Percentiles rank a stretch among this genome's conserved stretches.
These are phyloP conservation scores for Myotis findleyi DNA, from an alignment of 2,797 vertebrate genomes.

Conservation along the genomic window DNA sequence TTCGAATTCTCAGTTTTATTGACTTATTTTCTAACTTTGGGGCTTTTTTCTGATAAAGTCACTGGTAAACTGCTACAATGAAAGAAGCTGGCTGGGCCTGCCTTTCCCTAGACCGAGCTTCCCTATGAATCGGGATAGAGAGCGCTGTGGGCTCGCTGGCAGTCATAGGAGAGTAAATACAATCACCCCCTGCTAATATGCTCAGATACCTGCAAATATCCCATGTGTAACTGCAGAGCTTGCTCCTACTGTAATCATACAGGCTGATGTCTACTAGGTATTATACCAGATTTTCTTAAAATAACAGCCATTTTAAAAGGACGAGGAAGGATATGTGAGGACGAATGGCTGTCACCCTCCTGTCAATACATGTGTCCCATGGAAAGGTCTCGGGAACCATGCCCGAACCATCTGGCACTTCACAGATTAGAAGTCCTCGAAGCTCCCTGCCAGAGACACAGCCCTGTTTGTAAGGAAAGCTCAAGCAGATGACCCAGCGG, in stretches of 20 bases:
- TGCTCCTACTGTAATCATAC: conserved; percentile 32
- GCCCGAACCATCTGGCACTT: not conserved
- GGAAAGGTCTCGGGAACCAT: not conserved
- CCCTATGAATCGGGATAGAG: conserved; percentile 23
- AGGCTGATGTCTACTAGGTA: not conserved
- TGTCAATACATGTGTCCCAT: not conserved
- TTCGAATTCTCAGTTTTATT: conserved; percentile 74
- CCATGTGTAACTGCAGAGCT: conserved; percentile 53
- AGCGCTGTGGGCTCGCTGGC: not conserved
- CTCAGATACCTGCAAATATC: conserved; percentile 54
- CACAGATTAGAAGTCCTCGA: not conserved
- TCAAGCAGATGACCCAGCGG: not conserved
- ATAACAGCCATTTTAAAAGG: not conserved
- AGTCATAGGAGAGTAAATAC: not conserved
- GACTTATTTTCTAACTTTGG: conserved; percentile 84
- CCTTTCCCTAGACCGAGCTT: conserved; percentile 81
- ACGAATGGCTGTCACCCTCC: not conserved
- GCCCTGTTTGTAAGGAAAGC: not conserved
- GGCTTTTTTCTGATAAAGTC: conserved; percentile 88
- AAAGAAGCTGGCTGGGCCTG: conserved; percentile 86
- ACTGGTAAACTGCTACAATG: conserved; percentile 86
- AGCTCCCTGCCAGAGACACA: not conserved
- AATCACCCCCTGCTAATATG: not conserved
- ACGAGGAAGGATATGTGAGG: not conserved
- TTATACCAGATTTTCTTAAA: not conserved